Base-by-base conservation (phyloP, 2,113 vertebrate genomes). In the Psittacara wagleri region DNA sequence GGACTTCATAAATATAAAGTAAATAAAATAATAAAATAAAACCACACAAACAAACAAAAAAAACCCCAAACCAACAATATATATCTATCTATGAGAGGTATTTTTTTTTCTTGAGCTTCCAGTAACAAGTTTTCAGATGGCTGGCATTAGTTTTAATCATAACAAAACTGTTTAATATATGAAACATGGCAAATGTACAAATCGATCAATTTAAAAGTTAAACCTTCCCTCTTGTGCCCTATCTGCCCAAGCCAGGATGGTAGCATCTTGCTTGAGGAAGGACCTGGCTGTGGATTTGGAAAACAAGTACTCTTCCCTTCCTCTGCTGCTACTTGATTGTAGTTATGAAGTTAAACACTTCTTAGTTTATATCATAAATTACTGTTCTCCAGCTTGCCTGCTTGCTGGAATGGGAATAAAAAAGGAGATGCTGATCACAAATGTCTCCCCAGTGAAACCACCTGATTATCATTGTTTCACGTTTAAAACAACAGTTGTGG, bases 371-470 rank as follows among this genome's bases (percentile, higher is more conserved):
- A 4, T 24, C 2, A 3, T 28, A 27, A 48, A 8, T 51, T 25
- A 4, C 41, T 33, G 3, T 27, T 66, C 23, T 78, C 7, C 54
- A 11, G 14, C 20, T 76, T 31, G 14, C 27, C 13, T 10, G 0
- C 23, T 51, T 57, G 11, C 55, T 39, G 2, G n/a, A 1, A 8
- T 11, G 14, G 31, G 41, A 62, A 9, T 27, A 29, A 48, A 68
- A 77, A 62, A 4, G n/a, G 20, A 44, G 24, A 25, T 7, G 9
- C 37, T 37, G 4, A 8, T 61, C 4, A 1, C 5, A 61, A 68
- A 44, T 3, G 7, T 18, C 4, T 19, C 44, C 31, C 8, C 16
- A 67, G 7, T 25, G 55, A 91, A 86, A 22, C 13, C 37, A 14
- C 23, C 7, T 8, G 7, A 12, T 51, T 41, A 14, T 10, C 8